Evolutionary conservation across 2,113 vertebrate genomes (phyloP).

Genomic region (Baryphthengus martii): DNA sequence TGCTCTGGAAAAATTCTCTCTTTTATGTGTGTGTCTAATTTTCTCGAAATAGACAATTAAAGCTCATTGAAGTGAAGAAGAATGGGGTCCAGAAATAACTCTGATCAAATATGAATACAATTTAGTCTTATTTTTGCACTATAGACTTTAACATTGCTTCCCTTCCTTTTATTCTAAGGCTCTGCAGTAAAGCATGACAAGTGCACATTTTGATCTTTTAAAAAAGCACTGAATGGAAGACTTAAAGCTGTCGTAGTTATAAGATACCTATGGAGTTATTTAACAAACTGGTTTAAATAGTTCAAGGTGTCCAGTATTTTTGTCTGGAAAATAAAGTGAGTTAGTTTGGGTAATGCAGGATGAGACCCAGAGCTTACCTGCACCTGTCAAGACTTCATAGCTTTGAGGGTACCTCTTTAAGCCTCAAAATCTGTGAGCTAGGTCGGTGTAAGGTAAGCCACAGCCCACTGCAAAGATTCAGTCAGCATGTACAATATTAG

Average conservation of each 20-base stretch:
- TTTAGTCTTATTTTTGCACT: background rate
- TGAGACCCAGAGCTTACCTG: background rate
- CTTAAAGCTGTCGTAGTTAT: background rate
- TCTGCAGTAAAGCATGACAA: background rate
- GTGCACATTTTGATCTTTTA: background rate
- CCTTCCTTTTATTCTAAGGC: background rate
- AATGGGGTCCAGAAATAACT: background rate
- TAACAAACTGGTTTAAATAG: background rate
- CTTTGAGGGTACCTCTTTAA: background rate
- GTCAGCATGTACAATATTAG: background rate
- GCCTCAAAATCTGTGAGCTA: background rate
- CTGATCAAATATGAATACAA: background rate
- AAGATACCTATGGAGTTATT: background rate
- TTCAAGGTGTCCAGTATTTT: background rate
- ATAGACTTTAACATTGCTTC: background rate
- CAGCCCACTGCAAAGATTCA: background rate
- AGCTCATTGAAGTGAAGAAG: background rate
- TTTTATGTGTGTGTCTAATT: background rate
- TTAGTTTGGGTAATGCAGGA: background rate
- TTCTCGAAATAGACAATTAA: conserved; percentile 21
- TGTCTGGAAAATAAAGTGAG: background rate
- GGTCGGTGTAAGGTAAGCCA: background rate
- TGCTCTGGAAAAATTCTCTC: background rate
- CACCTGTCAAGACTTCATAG: background rate
- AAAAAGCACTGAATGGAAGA: background rate